These are phyloP conservation scores for Salvator merianae DNA, from an alignment of 2,113 vertebrate species.

Conservation along the genomic window DNA sequence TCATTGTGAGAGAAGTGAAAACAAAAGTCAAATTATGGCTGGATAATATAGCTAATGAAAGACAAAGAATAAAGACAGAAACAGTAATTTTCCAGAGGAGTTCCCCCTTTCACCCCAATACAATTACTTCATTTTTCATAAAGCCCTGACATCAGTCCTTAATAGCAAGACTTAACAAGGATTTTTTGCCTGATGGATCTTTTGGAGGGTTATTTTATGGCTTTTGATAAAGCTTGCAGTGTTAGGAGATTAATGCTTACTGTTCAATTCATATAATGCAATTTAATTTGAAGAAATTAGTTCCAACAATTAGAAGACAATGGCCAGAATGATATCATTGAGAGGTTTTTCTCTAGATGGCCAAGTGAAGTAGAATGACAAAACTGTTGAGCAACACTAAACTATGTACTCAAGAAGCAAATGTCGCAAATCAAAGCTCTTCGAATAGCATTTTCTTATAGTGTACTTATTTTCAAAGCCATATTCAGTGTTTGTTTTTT, in stretches of 20 bases:
- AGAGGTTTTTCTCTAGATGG: constrained; percentile 48
- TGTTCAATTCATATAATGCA: constrained; percentile 47
- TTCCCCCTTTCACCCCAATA: constrained; percentile 23
- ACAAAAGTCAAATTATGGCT: constrained; percentile 29
- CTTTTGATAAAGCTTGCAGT: constrained; percentile 67
- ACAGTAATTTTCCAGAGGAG: constrained; percentile 34
- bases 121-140: constrained; percentile 66
- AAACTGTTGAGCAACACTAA: constrained; percentile 30
- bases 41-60: neutral
- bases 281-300: constrained; percentile 63
- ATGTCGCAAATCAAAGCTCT: neutral
- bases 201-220: constrained; percentile 55
- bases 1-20: constrained; percentile 39
- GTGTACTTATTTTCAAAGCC: neutral
- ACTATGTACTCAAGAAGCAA: neutral
- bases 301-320: constrained; percentile 57
- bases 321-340: constrained; percentile 32
- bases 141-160: constrained; percentile 48
- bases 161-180: constrained; percentile 61
- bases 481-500: neutral
- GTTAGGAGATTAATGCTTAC: constrained; percentile 60
- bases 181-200: constrained; percentile 65
- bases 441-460: neutral
- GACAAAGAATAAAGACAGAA: constrained; percentile 45
- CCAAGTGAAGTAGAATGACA: constrained; percentile 34